Conservation (phyloP, 2,888 invertebrate species). For the Synanthedon andrenaeformis region DNA sequence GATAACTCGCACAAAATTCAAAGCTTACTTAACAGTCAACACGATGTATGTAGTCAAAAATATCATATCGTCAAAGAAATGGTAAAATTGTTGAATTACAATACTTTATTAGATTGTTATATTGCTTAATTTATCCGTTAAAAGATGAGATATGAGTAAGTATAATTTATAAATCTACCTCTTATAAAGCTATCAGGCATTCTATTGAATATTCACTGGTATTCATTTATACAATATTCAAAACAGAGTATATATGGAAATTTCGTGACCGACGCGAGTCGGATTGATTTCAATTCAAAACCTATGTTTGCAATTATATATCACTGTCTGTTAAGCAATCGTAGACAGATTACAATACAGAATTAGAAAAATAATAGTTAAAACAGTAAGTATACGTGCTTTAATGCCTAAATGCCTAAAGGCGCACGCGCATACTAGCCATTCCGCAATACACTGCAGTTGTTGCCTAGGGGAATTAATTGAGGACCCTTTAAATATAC, state of each 20-base stretch:
- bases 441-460: slow-evolving; percentile 21
- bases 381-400: slow-evolving; percentile 24
- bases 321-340: slow-evolving; percentile 18
- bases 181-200: too few species aligned
- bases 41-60: too few species aligned
- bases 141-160: too few species aligned
- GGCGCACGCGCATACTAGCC: slow-evolving; percentile 8
- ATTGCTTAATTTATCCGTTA: too few species aligned
- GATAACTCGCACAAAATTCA: too few species aligned
- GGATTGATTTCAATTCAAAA: neutral
- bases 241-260: slow-evolving; percentile 3
- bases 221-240: neutral
- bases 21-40: too few species aligned
- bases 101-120: too few species aligned
- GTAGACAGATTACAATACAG: slow-evolving; percentile 16
- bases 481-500: neutral
- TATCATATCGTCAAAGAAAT: too few species aligned
- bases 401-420: slow-evolving; percentile 10
- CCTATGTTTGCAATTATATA: slow-evolving; percentile 21
- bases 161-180: too few species aligned
- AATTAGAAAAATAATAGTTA: slow-evolving; percentile 27
- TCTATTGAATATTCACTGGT: neutral
- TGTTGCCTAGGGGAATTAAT: slow-evolving; percentile 35
- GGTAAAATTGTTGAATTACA: too few species aligned
- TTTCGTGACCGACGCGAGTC: slow-evolving; percentile 3